These are phyloP conservation scores for Zygaena filipendulae DNA, from an alignment of 2,888 invertebrate genomes.

Conservation along the genomic window DNA sequence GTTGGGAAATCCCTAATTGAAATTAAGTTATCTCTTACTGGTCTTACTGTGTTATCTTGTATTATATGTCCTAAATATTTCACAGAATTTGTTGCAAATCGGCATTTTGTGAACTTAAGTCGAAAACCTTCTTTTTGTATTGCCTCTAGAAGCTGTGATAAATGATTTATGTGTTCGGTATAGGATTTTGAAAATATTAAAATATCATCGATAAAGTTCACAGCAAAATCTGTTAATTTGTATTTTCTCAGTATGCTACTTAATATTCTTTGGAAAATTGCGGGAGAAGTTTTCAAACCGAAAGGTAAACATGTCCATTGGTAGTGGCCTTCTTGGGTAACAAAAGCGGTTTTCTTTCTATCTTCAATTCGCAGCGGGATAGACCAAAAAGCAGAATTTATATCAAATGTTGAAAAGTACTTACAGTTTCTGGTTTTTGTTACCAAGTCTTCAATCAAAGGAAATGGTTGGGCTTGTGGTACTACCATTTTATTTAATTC, in stretches of 20 bases:
- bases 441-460: conserved; percentile 25
- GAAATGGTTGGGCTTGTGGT: conserved; percentile 18
- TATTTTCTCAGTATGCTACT: too few species aligned
- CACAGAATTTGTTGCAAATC: too few species aligned
- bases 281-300: conserved; percentile 27
- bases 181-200: conserved; percentile 20
- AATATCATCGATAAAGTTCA: too few species aligned
- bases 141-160: conserved; percentile 14
- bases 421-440: conserved; percentile 24
- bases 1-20: too few species aligned
- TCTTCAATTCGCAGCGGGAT: too few species aligned
- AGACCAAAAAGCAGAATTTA: conserved; percentile 34
- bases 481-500: conserved; percentile 5
- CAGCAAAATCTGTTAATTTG: too few species aligned
- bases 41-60: too few species aligned
- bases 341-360: too few species aligned
- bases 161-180: conserved; percentile 17
- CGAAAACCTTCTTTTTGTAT: conserved; percentile 15
- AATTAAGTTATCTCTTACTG: too few species aligned
- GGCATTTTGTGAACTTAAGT: conserved; percentile 14
- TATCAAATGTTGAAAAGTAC: conserved; percentile 24
- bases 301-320: too few species aligned
- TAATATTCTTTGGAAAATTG: conserved; percentile 31
- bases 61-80: too few species aligned
- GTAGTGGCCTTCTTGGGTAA: too few species aligned